Conservation (phyloP, 2,888 invertebrate genomes). For the Drosophila gaucha region DNA sequence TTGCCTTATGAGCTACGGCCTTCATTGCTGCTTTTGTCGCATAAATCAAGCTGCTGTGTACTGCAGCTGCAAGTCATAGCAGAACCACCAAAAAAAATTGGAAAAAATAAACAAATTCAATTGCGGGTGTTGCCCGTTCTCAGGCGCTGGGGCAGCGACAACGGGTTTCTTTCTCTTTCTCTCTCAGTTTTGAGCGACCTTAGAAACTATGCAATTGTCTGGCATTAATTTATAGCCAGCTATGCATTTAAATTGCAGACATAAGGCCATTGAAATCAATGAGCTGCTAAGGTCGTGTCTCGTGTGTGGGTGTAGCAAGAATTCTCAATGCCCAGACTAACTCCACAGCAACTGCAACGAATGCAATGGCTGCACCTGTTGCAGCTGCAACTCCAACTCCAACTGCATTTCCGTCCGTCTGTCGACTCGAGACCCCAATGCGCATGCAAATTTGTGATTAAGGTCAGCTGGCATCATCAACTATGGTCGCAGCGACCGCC, state of each 20-base stretch:
- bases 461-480: slow-evolving; percentile 77
- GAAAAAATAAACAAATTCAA: slow-evolving; percentile 15
- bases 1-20: slow-evolving; percentile 75
- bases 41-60: slow-evolving; percentile 60
- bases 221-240: slow-evolving; percentile 63
- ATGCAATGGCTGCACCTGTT: slow-evolving; percentile 50
- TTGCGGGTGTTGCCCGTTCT: slow-evolving; percentile 73
- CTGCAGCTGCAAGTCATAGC: slow-evolving; percentile 46
- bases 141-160: slow-evolving; percentile 41
- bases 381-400: slow-evolving; percentile 26
- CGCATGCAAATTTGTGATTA: slow-evolving; percentile 80
- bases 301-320: slow-evolving; percentile 65
- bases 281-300: slow-evolving; percentile 65
- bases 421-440: slow-evolving; percentile 31
- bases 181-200: slow-evolving; percentile 58
- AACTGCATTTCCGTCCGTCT: slow-evolving; percentile 31
- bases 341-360: slow-evolving; percentile 13
- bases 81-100: slow-evolving; percentile 14
- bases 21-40: slow-evolving; percentile 65
- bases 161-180: slow-evolving; percentile 27
- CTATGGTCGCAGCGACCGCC: slow-evolving; percentile 30
- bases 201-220: slow-evolving; percentile 70
- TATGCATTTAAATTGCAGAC: slow-evolving; percentile 48
- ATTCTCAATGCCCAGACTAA: slow-evolving; percentile 22
- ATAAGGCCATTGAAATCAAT: slow-evolving; percentile 67